phyloP scores from a whole-genome alignment of 2,797 vertebrate genomes.

The Hephaestus fuliginosus region DNA sequence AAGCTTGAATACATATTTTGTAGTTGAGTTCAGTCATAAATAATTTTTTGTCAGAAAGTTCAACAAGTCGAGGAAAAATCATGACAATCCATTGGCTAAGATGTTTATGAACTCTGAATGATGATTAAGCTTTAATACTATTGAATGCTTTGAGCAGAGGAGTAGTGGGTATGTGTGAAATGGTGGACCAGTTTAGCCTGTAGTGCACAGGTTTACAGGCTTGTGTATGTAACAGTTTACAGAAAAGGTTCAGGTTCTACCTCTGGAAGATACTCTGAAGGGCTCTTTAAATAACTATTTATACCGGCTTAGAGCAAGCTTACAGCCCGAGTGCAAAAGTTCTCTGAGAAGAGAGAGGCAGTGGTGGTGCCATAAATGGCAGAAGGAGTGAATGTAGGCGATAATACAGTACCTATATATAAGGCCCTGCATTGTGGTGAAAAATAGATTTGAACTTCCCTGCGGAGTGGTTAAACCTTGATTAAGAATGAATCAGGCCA shows the following conservation, averaged over 20 bases:
- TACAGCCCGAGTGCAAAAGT: conserved; percentile 11
- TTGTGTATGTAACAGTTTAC: conserved; percentile 5
- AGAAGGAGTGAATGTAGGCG: background rate
- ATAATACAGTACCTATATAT: conserved; percentile 17
- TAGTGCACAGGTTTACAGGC: background rate
- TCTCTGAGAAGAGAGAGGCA: conserved; percentile 14
- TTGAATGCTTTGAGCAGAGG: background rate
- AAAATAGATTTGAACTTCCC: conserved; percentile 5
- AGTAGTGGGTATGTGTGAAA: background rate
- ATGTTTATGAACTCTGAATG: background rate
- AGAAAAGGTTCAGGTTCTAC: conserved; percentile 21
- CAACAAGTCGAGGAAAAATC: background rate
- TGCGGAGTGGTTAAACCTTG: conserved; percentile 1
- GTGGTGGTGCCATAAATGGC: conserved; percentile 14
- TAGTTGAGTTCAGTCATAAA: too few relatives aligned
- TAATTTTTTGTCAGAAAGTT: too few relatives aligned
- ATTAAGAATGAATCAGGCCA: conserved; percentile 35
- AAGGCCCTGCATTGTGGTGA: background rate
- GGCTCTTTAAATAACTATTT: conserved; percentile 31
- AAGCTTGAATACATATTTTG: too few relatives aligned
- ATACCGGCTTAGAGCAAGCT: background rate
- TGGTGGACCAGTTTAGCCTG: background rate
- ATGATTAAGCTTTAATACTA: background rate
- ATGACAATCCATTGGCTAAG: background rate
- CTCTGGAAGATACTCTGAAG: conserved; percentile 23